These are phyloP conservation scores for Cetonia aurata DNA, from an alignment of 2,888 invertebrate genomes.

Conservation along the genomic window DNA sequence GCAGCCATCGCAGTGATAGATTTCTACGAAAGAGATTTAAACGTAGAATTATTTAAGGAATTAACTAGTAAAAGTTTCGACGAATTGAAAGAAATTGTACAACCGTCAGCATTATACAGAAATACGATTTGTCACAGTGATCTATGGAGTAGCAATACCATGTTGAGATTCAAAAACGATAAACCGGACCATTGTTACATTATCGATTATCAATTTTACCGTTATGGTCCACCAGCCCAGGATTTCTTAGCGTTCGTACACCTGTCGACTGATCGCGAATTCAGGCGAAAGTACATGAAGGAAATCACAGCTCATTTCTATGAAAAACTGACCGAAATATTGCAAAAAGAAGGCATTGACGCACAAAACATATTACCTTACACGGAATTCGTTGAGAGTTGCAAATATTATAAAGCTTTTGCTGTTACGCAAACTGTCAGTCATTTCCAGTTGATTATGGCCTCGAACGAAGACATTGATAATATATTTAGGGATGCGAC, in stretches of 20 bases:
- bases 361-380: constrained; percentile 50
- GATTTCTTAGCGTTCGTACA: constrained; percentile 54
- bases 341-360: constrained; percentile 51
- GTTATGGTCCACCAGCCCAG: constrained; percentile 55
- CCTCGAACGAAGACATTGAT: constrained; percentile 52
- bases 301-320: constrained; percentile 54
- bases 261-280: constrained; percentile 50
- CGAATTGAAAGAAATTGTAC: constrained; percentile 28
- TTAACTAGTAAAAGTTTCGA: constrained; percentile 5
- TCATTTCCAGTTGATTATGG: constrained; percentile 59
- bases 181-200: constrained; percentile 52
- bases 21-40: constrained; percentile 7
- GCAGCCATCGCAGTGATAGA: constrained; percentile 31
- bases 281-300: constrained; percentile 45
- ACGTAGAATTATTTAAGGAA: constrained; percentile 15
- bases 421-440: constrained; percentile 55
- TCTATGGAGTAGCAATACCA: constrained; percentile 68
- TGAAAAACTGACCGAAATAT: constrained; percentile 47
- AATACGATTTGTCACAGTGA: constrained; percentile 67
- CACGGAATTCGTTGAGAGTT: constrained; percentile 51
- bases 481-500: constrained; percentile 54
- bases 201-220: constrained; percentile 55
- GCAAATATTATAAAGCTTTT: constrained; percentile 49
- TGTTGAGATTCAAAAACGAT: constrained; percentile 58
- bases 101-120: constrained; percentile 61